Conservation (phyloP, 2,113 vertebrate species). For the Suncus etruscus region DNA sequence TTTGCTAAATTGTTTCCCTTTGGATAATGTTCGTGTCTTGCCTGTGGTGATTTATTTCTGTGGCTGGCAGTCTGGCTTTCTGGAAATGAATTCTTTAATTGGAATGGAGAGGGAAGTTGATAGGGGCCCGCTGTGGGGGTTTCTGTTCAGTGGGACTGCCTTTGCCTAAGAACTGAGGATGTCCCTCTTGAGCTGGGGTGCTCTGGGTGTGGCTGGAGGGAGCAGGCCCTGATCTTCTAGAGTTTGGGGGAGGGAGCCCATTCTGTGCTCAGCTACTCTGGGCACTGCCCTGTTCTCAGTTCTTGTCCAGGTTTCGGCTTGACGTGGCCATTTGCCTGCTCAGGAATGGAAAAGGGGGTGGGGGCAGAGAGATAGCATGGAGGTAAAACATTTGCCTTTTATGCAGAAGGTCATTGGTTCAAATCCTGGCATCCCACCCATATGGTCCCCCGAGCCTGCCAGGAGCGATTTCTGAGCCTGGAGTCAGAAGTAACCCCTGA, state of each 20-base stretch:
- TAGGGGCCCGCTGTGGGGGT: not conserved
- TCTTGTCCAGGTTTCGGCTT: not conserved
- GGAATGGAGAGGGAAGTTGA: not conserved
- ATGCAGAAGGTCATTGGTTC: no score
- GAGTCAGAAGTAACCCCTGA: no score
- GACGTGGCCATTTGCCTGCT: not conserved
- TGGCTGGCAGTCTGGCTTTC: slow-evolving; percentile 67
- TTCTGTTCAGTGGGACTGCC: not conserved
- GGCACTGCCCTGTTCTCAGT: not conserved
- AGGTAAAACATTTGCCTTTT: no score
- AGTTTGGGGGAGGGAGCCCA: not conserved
- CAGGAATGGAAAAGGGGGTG: not conserved
- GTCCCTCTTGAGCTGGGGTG: not conserved
- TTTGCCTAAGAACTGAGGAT: not conserved
- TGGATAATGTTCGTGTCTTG: slow-evolving; percentile 77
- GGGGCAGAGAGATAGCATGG: no score
- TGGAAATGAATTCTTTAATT: slow-evolving; percentile 74
- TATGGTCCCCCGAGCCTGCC: no score
- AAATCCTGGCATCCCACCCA: no score
- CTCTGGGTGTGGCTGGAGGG: not conserved
- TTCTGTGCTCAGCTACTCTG: not conserved
- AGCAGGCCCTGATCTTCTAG: not conserved
- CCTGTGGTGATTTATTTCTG: slow-evolving; percentile 79
- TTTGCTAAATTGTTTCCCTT: slow-evolving; percentile 85
- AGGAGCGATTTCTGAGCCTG: no score